Percentiles rank a stretch among this genome's conserved stretches.
These are phyloP conservation scores for Dicrurus megarhynchus DNA, from an alignment of 2,113 vertebrate genomes.

Conservation along the genomic window DNA sequence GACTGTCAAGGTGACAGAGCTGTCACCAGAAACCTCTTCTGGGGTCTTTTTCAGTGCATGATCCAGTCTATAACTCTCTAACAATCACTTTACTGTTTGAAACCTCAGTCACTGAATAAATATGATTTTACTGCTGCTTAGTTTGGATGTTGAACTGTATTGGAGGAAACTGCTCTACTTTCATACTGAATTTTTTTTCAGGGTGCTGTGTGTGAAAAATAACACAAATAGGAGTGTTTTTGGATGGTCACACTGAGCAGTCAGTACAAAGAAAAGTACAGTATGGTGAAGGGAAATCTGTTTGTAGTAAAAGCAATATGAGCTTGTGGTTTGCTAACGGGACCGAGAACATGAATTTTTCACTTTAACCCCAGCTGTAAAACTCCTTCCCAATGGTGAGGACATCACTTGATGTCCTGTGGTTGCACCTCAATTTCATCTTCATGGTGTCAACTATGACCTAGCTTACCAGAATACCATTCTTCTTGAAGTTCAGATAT, in stretches of 20 bases:
- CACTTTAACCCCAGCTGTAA: background rate
- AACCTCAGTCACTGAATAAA: slow-evolving; percentile 48
- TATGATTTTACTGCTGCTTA: slow-evolving; percentile 35
- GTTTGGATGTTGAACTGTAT: slow-evolving; percentile 46
- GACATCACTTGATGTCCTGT: background rate
- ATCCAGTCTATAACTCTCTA: background rate
- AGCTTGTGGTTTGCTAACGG: background rate
- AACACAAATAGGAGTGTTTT: slow-evolving; percentile 42
- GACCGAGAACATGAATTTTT: background rate
- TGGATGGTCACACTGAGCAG: slow-evolving; percentile 40
- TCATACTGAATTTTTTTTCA: slow-evolving; percentile 63
- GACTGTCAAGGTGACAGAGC: background rate
- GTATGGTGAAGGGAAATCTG: slow-evolving; percentile 35
- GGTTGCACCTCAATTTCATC: background rate
- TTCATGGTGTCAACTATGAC: background rate
- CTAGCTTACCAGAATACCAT: background rate
- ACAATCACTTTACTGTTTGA: slow-evolving; percentile 35
- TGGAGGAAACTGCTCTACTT: slow-evolving; percentile 54
- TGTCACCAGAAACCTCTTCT: background rate
- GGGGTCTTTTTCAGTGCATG: background rate
- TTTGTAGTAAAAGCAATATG: slow-evolving; percentile 37
- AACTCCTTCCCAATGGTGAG: background rate
- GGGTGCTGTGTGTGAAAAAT: slow-evolving; percentile 63
- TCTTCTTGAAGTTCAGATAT: background rate
- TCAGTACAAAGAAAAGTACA: slow-evolving; percentile 45